Evolutionary conservation across 2,113 vertebrate genomes (phyloP).

Genomic region (Xyliphius kryptos): DNA sequence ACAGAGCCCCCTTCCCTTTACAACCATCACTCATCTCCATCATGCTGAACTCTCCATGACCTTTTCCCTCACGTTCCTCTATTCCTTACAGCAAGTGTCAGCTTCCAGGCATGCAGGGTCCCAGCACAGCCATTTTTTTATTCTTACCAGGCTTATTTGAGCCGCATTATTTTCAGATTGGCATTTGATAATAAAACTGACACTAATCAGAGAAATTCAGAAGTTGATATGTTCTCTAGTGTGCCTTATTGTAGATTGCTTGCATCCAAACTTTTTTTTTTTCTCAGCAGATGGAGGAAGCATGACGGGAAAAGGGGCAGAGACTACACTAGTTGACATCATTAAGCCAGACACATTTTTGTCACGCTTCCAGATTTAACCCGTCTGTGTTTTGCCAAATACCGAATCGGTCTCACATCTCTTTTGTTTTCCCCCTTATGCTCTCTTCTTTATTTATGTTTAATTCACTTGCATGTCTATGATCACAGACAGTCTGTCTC

Average conservation of each 20-base stretch:
- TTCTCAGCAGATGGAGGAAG: slow-evolving; percentile 13
- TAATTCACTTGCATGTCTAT: too few species aligned
- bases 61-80: slow-evolving; percentile 66
- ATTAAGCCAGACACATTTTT: too few species aligned
- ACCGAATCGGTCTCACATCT: too few species aligned
- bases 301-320: too few species aligned
- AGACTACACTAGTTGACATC: too few species aligned
- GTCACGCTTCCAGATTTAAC: too few species aligned
- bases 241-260: slow-evolving; percentile 7
- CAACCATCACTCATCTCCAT: slow-evolving; percentile 81
- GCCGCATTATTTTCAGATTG: slow-evolving; percentile 19
- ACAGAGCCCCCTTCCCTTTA: slow-evolving; percentile 68
- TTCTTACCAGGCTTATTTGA: too few species aligned
- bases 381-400: too few species aligned
- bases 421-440: too few species aligned
- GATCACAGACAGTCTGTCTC: too few species aligned
- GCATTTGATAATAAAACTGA: slow-evolving; percentile 25
- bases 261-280: slow-evolving; percentile 23
- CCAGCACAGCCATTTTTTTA: background rate
- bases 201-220: slow-evolving; percentile 21
- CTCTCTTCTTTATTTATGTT: too few species aligned
- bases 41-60: slow-evolving; percentile 88
- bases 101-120: background rate
- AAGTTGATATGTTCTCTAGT: background rate
- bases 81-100: slow-evolving; percentile 52